Evolutionary conservation across 2,797 vertebrate species (phyloP), one percentile per base, ranked within the genome.

Genomic region (Molothrus ater): DNA sequence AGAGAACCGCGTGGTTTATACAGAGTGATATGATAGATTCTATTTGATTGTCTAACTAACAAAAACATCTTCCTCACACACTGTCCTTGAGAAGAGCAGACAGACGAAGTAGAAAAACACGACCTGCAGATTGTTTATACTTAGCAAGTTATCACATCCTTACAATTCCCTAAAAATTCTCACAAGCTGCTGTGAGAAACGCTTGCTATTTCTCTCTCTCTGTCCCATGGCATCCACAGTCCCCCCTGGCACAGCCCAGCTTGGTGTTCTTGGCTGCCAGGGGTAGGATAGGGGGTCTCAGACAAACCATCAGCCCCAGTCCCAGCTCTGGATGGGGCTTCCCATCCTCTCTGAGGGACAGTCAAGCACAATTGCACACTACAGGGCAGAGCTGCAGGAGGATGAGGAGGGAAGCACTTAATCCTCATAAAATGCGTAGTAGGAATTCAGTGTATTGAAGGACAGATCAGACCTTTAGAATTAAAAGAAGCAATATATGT

Each of bases 241-340:
- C 13, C 13, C 31, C 8, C 3, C 13, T 26, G 29, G 13, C 26
- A 31, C 19, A 42, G 28, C n/a, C 38, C 47, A 28, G 17, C n/a
- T 81, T 1, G 0, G 38, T 7, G 6, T 36, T 10, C n/a, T 22
- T 2, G 4, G 13, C 31, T 61, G 43, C 34, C 1, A 0, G 7
- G 15, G 13, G 25, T n/a, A 12, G 42, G 17, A 24, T 0, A 6
- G 5, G 15, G 20, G 0, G 4, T 82, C 32, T 34, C 10, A 14
- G 59, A 18, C 22, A 63, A 54, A 16, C 6, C 5, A 1, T 26
- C 29, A 7, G 57, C 36, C 17, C 56, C 4, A 1, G 9, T 5
- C 15, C 24, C 48, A 48, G 36, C 59, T 50, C 76, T 34, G 36
- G 19, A 10, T 43, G 1, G 1, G 7, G 2, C 8, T 93, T 1